Conservation (phyloP, 1,140 invertebrate species). For the Epicauta chinensis region DNA sequence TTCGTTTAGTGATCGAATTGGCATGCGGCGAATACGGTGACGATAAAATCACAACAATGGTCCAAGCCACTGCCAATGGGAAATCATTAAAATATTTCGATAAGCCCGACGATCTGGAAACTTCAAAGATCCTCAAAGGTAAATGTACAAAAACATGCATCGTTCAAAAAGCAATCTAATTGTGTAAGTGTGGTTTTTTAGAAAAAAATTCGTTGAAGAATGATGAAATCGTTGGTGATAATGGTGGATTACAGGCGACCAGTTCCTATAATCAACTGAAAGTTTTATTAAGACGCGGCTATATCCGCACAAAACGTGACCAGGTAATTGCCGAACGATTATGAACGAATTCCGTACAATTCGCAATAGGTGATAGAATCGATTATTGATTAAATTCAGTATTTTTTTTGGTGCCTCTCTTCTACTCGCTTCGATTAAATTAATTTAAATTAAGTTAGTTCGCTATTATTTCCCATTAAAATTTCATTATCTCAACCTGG, state of each 20-base stretch:
- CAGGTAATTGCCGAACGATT: too few species aligned
- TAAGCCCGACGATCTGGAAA: constrained; percentile 40
- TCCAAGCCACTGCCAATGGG: constrained; percentile 67
- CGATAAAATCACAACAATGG: constrained; percentile 66
- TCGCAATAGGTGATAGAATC: too few species aligned
- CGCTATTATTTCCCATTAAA: too few species aligned
- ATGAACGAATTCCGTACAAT: too few species aligned
- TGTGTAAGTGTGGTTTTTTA: too few species aligned
- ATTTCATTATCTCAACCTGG: too few species aligned
- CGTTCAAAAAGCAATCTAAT: too few species aligned
- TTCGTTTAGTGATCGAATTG: constrained; percentile 84
- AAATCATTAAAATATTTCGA: constrained; percentile 61
- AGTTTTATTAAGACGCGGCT: constrained; percentile 62
- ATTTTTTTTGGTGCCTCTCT: too few species aligned
- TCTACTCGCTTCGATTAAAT: too few species aligned
- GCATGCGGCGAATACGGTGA: constrained; percentile 85
- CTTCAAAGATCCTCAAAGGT: background rate
- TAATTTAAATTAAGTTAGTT: too few species aligned
- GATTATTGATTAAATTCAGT: too few species aligned
- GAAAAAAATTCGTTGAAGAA: constrained; percentile 36
- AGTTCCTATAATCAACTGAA: constrained; percentile 61
- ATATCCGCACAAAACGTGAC: constrained; percentile 66
- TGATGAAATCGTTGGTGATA: constrained; percentile 4
- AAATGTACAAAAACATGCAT: too few species aligned
- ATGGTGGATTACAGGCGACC: constrained; percentile 54